These are phyloP conservation scores for Drosophila yakuba DNA, from an alignment of 1,140 invertebrate genomes.

Conservation along the genomic window DNA sequence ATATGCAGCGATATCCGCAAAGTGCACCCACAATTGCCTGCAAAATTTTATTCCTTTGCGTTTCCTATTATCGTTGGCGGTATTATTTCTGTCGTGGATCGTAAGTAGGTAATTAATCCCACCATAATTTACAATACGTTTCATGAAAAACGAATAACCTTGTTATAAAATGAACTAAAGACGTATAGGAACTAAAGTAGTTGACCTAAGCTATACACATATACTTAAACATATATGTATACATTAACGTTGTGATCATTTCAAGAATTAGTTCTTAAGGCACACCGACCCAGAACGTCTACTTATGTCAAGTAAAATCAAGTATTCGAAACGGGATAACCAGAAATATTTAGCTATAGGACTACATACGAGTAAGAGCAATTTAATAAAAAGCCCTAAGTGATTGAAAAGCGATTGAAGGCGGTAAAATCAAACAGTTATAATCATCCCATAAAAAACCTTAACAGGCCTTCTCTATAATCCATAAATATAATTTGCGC, in stretches of 20 bases:
- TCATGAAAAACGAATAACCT: conserved; percentile 61
- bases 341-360: conserved; percentile 42
- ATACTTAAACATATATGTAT: conserved; percentile 45
- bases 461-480: background rate
- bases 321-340: conserved; percentile 36
- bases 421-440: conserved; percentile 25
- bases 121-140: conserved; percentile 84
- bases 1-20: conserved; percentile 44
- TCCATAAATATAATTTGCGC: background rate
- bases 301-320: conserved; percentile 54
- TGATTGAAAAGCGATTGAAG: conserved; percentile 7
- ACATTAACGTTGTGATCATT: conserved; percentile 83
- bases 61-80: conserved; percentile 20
- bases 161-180: conserved; percentile 48
- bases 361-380: conserved; percentile 1
- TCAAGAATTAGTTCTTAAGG: conserved; percentile 78
- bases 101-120: conserved; percentile 83
- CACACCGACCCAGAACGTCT: conserved; percentile 34
- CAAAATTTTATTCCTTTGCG: conserved; percentile 28
- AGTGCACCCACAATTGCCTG: conserved; percentile 34
- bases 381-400: conserved; percentile 28
- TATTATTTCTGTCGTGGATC: conserved; percentile 53
- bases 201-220: conserved; percentile 52
- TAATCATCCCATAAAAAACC: conserved; percentile 26
- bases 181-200: conserved; percentile 48